Evolutionary conservation across 2,888 invertebrate genomes (phyloP), one percentile per base, ranked within the genome.

Genomic region (Latrodectus elegans): DNA sequence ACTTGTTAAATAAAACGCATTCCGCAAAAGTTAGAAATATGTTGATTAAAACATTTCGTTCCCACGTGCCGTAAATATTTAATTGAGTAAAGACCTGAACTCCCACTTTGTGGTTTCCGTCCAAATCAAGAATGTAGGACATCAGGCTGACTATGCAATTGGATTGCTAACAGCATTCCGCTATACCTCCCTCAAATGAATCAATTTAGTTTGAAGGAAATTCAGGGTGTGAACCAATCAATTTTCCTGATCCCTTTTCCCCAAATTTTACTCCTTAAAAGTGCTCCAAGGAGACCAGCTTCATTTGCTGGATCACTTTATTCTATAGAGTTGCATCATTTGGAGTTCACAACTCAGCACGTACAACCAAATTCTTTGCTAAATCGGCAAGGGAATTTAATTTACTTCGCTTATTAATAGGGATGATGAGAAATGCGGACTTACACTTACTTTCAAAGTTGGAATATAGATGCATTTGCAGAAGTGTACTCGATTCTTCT

Each of bases 201-300:
- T 85, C 85, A 80, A 80, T 85, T 85, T 79, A 68, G 85, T 74
- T 85, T 85, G 85, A 85, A 85, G 85, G 85, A 70, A 85, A 74
- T 85, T 85, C 85, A 68, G 64, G 70, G 85, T 85, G 85, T 75
- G 79, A 85, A 85, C 68, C 85, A 73, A 85, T 85, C 85, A 85
- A 85, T 85, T 79, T 80, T 83, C 75, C 26, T 14, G 73, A 80
- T 64, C 71, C 80, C 71, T 60, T 64, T 67, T 67, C 71, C 78
- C 73, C 55, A 84, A 84, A 68, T 74, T 68, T 60, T 12, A 52
- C 80, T 85, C 60, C 52, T 79, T 67, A 85, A 85, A 85, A 85
- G 85, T 80, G 85, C 85, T 85, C 75, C 80, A 80, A 85, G 74
- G 85, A 79, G 85, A 22, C 70, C 80, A 55, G 84, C 73, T 84